A percentile compares a stretch with the other conserved stretches of the same genome.
These are phyloP conservation scores for Castor canadensis DNA, from an alignment of 2,113 vertebrate species.

Conservation along the genomic window DNA sequence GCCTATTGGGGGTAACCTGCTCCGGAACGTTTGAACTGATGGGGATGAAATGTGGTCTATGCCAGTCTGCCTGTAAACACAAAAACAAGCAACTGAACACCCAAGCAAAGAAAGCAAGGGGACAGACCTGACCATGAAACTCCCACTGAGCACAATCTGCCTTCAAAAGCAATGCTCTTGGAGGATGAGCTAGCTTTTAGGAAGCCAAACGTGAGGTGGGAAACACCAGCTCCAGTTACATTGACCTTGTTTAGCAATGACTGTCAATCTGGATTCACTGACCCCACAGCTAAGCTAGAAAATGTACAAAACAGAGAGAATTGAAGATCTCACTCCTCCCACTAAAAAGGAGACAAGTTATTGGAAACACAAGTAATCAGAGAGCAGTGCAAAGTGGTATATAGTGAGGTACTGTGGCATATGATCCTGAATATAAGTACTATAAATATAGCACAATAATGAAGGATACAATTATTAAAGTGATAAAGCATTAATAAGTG, in stretches of 20 bases:
- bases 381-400: neutral
- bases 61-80: conserved; percentile 80
- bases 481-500: neutral
- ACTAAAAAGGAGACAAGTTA: neutral
- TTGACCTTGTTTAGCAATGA: too few species aligned
- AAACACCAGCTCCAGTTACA: neutral
- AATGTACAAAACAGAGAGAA: neutral
- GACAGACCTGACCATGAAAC: neutral
- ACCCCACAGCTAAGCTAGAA: neutral
- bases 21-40: conserved; percentile 53
- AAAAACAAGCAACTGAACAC: neutral
- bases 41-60: conserved; percentile 77
- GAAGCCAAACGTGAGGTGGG: neutral
- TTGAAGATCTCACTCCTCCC: neutral
- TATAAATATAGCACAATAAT: neutral
- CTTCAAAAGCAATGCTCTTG: neutral
- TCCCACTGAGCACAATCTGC: neutral
- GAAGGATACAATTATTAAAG: neutral
- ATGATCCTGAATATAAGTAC: neutral
- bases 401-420: neutral
- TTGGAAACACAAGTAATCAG: neutral
- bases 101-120: rapidly evolving
- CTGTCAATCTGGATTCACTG: neutral
- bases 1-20: conserved; percentile 85
- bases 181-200: neutral